These are phyloP conservation scores for Myotis planiceps DNA, from an alignment of 2,797 vertebrate genomes.

Conservation along the genomic window DNA sequence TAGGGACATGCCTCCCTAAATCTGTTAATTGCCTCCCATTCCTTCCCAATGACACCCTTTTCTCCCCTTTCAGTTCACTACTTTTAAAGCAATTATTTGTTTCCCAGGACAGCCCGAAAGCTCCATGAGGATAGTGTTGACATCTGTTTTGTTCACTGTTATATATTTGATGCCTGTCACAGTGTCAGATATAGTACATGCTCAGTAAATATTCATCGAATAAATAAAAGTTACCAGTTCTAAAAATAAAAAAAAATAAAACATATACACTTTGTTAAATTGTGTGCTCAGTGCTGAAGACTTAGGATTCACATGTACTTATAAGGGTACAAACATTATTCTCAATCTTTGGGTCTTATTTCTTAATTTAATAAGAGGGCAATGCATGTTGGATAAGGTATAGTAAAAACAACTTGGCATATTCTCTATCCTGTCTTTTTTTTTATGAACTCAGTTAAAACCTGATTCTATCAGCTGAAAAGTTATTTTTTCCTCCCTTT, in stretches of 20 bases:
- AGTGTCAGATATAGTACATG: neutral
- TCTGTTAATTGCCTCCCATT: neutral
- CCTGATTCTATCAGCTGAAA: neutral
- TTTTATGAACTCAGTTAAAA: slow-evolving; percentile 31
- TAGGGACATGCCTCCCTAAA: neutral
- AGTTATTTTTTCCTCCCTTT: neutral
- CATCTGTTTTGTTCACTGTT: neutral
- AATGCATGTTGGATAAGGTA: neutral
- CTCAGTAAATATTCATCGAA: slow-evolving; percentile 31
- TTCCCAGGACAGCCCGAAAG: neutral
- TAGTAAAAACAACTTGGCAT: slow-evolving; percentile 49
- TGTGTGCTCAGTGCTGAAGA: slow-evolving; percentile 12
- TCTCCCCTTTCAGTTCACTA: neutral
- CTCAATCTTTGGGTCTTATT: slow-evolving; percentile 28
- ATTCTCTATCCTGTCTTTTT: neutral
- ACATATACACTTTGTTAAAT: slow-evolving; percentile 10
- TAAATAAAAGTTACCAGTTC: neutral
- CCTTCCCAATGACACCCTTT: neutral
- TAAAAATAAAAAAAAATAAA: slow-evolving; percentile 8
- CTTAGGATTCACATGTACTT: neutral
- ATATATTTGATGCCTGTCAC: neutral
- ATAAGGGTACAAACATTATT: neutral
- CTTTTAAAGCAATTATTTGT: neutral
- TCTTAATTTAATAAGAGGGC: slow-evolving; percentile 2
- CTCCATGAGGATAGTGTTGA: neutral